Evolutionary conservation across 2,888 invertebrate genomes (phyloP), one percentile per base, ranked within the genome.

Genomic region (Acrocera orbiculus): DNA sequence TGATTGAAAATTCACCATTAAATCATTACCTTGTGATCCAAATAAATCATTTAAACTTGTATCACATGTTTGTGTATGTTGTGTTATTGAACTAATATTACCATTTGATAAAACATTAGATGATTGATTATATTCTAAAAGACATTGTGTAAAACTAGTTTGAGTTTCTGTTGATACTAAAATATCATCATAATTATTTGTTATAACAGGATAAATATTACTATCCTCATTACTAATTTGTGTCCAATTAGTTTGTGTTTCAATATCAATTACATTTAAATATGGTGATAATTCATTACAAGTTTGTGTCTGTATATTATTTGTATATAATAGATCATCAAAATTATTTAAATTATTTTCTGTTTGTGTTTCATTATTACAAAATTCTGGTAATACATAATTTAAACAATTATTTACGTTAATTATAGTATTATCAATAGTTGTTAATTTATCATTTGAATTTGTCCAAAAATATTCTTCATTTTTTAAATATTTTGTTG

Each of bases 191-290:
- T 58, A 30, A 5, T 10, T 22, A 6, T 41, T 33, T 23, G 40
- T 4, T 41, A 34, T 15, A 6, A 27, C 37, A 7, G n/a, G n/a
- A n/a, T n/a, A n/a, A n/a, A 27, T 32, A 24, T 20, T 33, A 6
- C 27, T 29, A 16, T 36, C n/a, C 10, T 13, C 11, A 20, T 25
- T 5, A n/a, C 4, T 25, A 6, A 36, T 37, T 6, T 32, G 52
- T 1, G 64, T 56, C 65, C 67, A 68, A 28, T 64, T 62, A 2
- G 74, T 75, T 50, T 75, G 75, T 0, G 75, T 75, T 47, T 75
- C 70, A 37, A 67, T 73, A 43, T 73, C 65, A 14, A 66, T 63
- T 25, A 72, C 53, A n/a, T 62, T 67, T 19, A 73, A 53, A 43
- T 68, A 70, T 5, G 60, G 52, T 17, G 70, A 50, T 26, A 67